phyloP scores from a whole-genome alignment of 2,113 vertebrate species.

The Lanius collurio region DNA sequence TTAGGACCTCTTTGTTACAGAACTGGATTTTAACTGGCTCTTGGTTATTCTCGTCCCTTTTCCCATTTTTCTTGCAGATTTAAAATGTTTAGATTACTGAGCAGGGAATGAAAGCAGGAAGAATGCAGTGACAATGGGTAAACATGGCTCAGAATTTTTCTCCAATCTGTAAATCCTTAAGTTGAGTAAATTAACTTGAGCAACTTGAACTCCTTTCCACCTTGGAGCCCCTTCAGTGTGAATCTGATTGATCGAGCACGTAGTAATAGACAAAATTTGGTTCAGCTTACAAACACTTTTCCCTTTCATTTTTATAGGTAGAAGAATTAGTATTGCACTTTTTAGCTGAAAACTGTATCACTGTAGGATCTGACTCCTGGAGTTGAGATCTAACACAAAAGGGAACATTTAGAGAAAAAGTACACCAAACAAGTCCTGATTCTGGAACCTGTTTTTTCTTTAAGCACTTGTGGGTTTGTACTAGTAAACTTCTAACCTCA shows the following conservation, averaged over 20 bases:
- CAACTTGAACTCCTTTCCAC: not conserved
- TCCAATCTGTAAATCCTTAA: not conserved
- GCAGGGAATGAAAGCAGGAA: not conserved
- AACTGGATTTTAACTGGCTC: not conserved
- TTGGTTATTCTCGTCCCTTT: not conserved
- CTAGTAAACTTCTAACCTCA: not conserved
- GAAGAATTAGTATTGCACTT: not conserved
- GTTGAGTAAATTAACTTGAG: not conserved
- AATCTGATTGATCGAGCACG: not conserved
- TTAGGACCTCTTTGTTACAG: not conserved
- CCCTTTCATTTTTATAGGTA: not conserved
- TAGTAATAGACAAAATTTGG: not conserved
- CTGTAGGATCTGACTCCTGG: not conserved
- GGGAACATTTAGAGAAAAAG: not conserved
- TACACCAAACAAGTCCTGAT: not conserved
- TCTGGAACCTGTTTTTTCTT: not conserved
- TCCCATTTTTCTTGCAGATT: not conserved
- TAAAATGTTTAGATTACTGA: not conserved
- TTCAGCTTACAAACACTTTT: not conserved
- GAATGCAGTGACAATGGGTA: not conserved
- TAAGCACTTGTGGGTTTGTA: not conserved
- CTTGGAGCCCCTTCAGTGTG: not conserved
- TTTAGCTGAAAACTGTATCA: not conserved
- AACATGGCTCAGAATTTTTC: not conserved
- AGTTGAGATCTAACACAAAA: not conserved